phyloP scores from a whole-genome alignment of 1,140 invertebrate species.

The Ylistrum balloti region DNA sequence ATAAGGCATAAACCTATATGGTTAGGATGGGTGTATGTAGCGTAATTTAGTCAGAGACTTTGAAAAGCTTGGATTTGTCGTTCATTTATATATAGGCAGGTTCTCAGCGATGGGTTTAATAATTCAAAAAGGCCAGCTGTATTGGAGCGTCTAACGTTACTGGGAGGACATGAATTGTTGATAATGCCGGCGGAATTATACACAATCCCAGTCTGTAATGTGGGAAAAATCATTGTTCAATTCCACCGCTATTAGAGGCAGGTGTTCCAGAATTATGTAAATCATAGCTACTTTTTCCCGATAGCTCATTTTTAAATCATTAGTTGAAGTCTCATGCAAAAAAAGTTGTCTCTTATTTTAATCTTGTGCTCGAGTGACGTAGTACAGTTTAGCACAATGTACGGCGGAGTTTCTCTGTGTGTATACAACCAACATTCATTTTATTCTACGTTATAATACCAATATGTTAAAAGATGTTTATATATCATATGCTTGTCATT shows the following conservation, averaged over 20 bases:
- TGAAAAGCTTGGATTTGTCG: background rate
- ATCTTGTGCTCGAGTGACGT: background rate
- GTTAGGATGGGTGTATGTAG: background rate
- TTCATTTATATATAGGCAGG: slow-evolving; percentile 39
- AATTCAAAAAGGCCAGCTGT: slow-evolving; percentile 38
- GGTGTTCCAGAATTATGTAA: slow-evolving; percentile 33
- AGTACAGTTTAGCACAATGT: background rate
- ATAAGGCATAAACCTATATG: slow-evolving; percentile 35
- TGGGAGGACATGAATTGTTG: slow-evolving; percentile 24
- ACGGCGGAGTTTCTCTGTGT: too few relatives aligned
- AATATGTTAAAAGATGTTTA: too few relatives aligned
- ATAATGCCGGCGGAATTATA: slow-evolving; percentile 10
- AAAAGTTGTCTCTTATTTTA: background rate
- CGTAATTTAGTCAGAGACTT: background rate
- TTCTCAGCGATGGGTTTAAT: slow-evolving; percentile 38
- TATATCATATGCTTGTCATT: too few relatives aligned
- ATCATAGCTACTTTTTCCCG: slow-evolving; percentile 14
- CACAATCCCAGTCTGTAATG: background rate
- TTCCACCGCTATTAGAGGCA: background rate
- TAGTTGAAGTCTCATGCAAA: background rate
- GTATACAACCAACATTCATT: too few relatives aligned
- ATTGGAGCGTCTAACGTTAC: background rate
- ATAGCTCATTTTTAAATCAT: slow-evolving; percentile 40
- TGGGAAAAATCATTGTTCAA: slow-evolving; percentile 35
- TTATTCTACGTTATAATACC: too few relatives aligned